Evolutionary conservation across 1,140 invertebrate genomes (phyloP), one percentile per base, ranked within the genome.

Genomic region (Tenebrio molitor): DNA sequence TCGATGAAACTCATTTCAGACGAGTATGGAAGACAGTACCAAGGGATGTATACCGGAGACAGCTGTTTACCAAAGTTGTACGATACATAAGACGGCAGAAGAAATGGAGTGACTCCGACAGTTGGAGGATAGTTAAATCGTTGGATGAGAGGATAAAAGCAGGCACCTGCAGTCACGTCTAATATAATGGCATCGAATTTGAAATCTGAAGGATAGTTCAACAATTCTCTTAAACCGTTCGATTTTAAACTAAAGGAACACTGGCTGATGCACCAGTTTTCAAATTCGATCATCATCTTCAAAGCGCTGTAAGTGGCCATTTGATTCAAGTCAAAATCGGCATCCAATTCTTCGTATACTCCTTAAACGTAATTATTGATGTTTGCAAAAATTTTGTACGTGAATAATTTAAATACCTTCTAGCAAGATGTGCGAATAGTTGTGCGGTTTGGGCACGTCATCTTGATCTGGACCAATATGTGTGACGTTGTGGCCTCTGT

Each of bases 111-210:
- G 7, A 68, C 29, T 3, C 16, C 65, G 29, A 68, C 23, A 10
- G 34, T 46, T 29, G 65, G 65, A 46, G 42, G 41, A 25, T 68
- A 68, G 8, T 68, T 46, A n/a, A 68, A 68, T 15, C 25, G 16
- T 0, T 50, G 39, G 2, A 68, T 50, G 25, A 68, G 12, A 0
- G 65, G 65, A 6, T 46, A 46, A 0, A 78, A 71, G 63, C 79
- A 78, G 8, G 74, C 62, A 21, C 74, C 69, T 12, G 33, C 50
- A 10, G 69, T 76, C 62, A 76, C 73, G 69, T 80, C 79, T 36
- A 78, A 67, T n/a, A 78, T 53, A 7, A 78, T 69, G 8, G 78
- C 62, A 72, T 80, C 79, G 62, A 80, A 80, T 65, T 73, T 76
- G 21, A 74, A 79, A 34, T 71, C 39, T 16, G 44, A 15, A 6